These are phyloP conservation scores for Oreamnos americanus DNA, from an alignment of 2,113 vertebrate genomes.

Conservation along the genomic window DNA sequence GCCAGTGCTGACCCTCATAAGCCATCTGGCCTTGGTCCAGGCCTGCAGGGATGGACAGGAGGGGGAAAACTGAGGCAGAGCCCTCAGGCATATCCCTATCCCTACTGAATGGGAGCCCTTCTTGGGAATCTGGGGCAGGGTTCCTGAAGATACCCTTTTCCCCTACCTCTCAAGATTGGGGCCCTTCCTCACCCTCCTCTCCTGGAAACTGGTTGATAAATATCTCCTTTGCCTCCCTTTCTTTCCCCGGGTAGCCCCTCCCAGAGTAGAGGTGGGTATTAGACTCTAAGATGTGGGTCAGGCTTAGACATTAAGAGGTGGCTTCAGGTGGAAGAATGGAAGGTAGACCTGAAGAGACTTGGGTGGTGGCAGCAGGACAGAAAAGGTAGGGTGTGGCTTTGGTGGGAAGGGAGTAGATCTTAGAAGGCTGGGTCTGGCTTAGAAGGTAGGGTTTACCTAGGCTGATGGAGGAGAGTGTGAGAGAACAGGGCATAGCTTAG, in stretches of 20 bases:
- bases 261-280: not conserved
- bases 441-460: not conserved
- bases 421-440: not conserved
- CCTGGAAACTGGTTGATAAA: not conserved
- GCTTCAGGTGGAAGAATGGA: not conserved
- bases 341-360: not conserved
- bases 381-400: not conserved
- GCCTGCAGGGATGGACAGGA: constrained; percentile 61
- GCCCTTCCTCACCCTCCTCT: not conserved
- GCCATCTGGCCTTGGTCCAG: constrained; percentile 94
- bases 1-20: constrained; percentile 94
- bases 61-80: not conserved
- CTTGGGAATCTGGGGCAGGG: not conserved
- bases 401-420: not conserved
- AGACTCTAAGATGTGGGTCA: not conserved
- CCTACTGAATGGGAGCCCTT: not conserved
- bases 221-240: not conserved
- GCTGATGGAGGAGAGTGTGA: not conserved
- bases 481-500: not conserved
- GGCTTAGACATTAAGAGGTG: not conserved
- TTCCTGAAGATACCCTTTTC: not conserved
- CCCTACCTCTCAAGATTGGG: not conserved
- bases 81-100: not conserved
- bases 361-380: not conserved
- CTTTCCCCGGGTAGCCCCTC: not conserved